Percentiles rank a stretch among this genome's conserved stretches.
phyloP scores from a whole-genome alignment of 2,113 vertebrate species.

The Misgurnus anguillicaudatus region DNA sequence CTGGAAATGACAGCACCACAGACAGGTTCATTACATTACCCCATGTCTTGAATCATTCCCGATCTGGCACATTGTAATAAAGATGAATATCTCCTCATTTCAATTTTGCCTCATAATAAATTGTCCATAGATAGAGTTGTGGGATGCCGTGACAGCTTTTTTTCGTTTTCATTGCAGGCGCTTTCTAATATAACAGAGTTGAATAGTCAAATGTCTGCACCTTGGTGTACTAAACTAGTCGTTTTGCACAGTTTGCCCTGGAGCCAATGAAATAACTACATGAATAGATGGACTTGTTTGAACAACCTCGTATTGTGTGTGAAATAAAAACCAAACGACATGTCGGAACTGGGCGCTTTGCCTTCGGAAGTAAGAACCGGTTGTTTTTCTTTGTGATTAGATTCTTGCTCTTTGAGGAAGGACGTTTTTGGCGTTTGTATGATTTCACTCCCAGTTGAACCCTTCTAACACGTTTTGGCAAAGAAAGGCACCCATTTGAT shows the following conservation, averaged over 20 bases:
- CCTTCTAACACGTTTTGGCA: not conserved
- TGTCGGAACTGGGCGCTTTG: not conserved
- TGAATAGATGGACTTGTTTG: not conserved
- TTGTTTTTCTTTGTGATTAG: slow-evolving; percentile 28
- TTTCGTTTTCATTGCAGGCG: not conserved
- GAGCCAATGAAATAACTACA: not conserved
- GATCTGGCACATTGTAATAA: slow-evolving; percentile 36
- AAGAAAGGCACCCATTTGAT: slow-evolving; percentile 7
- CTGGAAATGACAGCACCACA: slow-evolving; percentile 18
- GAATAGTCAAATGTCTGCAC: not conserved
- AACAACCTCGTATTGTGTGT: not conserved
- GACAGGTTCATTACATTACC: slow-evolving; percentile 45
- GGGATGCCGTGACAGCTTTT: slow-evolving; percentile 5
- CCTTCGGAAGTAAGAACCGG: not conserved
- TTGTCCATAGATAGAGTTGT: slow-evolving; percentile 12
- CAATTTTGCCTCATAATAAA: slow-evolving; percentile 15
- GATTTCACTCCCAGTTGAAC: not conserved
- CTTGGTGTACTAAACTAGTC: too few species aligned
- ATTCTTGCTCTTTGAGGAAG: slow-evolving; percentile 2
- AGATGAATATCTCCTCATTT: slow-evolving; percentile 39
- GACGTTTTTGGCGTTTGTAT: not conserved
- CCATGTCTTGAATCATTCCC: slow-evolving; percentile 12
- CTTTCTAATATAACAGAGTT: not conserved
- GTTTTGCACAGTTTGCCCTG: not conserved
- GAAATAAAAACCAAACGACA: not conserved